Conservation (phyloP, 2,113 vertebrate species). For the Brienomyrus longianalis region DNA sequence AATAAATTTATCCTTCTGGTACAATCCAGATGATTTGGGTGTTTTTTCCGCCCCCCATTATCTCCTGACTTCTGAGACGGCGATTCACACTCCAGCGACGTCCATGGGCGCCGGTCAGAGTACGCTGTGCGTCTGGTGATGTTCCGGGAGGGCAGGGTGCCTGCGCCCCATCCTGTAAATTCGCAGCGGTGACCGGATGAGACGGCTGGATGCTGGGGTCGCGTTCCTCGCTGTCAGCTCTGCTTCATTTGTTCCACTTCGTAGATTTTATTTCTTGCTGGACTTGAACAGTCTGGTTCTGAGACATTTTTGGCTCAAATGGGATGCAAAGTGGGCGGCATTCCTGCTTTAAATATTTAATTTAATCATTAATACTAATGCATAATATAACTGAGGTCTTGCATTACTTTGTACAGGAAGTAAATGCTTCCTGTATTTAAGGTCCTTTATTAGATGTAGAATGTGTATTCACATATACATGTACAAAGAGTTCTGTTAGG, state of each 20-base stretch:
- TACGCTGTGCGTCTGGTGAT: background rate
- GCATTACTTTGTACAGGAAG: background rate
- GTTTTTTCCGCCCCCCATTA: background rate
- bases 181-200: background rate
- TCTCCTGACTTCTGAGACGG: background rate
- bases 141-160: background rate
- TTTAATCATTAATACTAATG: background rate
- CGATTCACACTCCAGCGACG: background rate
- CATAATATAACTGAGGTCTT: background rate
- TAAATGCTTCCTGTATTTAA: background rate
- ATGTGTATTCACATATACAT: background rate
- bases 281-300: background rate
- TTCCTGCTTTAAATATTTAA: background rate
- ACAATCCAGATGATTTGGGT: background rate
- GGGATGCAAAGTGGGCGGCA: background rate
- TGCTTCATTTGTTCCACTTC: background rate
- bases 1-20: constrained; percentile 1
- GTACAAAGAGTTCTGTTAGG: background rate
- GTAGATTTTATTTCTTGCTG: background rate
- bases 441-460: background rate
- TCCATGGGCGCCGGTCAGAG: background rate
- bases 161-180: background rate
- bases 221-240: background rate
- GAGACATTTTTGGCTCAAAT: background rate
- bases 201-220: background rate